Evolutionary conservation across 37 sponge, comb jelly and placozoan species (phyloP), one percentile per base, ranked within the genome.

Genomic region (Petrosia ficiformis): DNA sequence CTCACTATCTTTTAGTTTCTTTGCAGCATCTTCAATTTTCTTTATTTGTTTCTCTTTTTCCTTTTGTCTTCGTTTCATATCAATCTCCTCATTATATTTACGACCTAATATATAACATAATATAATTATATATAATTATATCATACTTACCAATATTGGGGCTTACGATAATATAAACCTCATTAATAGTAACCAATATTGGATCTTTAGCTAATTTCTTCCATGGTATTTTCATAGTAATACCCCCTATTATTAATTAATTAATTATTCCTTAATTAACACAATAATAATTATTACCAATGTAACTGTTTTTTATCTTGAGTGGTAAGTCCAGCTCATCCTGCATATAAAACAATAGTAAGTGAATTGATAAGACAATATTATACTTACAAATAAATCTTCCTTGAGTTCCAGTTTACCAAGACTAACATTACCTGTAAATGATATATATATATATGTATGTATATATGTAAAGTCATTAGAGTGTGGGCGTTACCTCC

Each of bases 321-420:
- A 90, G 59, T 24, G 90, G 90, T n/a, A 90, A 60, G 25, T 80
- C 78, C 33, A 72, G 70, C 73, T 84, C 80, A 14, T 68, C 77
- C 81, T 80, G 66, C 39, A 74, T 22, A 63, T 52, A 42, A 28
- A 40, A 30, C 37, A 14, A 72, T 16, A 38, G 72, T 10, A 34
- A 57, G 42, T 11, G 31, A 59, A 40, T 8, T 41, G 36, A 34
- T 35, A 39, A 2, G 40, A 64, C 1, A 34, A 64, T 38, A 65
- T 8, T 3, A 14, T 39, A 81, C 94, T 88, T 75, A 89, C 94
- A 67, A 93, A 85, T 8, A 89, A 41, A 66, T 93, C 83, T 32
- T 93, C 90, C 43, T 93, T 93, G 52, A 93, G 77, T 39, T 93
- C 90, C 0, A 93, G 70, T 19, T 93, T 89, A 44, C 87, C 89